Evolutionary conservation across 2,113 vertebrate species (phyloP).

Genomic region (Toxostoma redivivum): DNA sequence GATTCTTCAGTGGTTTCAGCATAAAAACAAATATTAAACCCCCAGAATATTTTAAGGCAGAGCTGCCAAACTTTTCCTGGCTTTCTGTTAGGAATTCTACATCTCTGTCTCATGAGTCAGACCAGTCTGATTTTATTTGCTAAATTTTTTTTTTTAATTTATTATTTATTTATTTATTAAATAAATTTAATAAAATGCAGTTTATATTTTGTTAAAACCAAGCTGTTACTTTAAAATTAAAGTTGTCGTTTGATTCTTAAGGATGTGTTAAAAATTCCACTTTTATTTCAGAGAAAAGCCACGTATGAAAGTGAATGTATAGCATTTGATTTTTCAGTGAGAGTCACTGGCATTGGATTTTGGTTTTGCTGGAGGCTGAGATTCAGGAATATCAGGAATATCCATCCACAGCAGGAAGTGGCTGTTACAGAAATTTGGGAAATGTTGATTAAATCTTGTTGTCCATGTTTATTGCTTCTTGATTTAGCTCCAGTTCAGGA

Average conservation of each 20-base stretch:
- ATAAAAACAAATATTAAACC: neutral
- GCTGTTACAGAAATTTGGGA: neutral
- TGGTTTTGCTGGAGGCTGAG: neutral
- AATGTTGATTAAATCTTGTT: fast-evolving
- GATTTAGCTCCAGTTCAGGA: neutral
- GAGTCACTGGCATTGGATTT: neutral
- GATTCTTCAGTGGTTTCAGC: neutral
- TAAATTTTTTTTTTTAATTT: no score
- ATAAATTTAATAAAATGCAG: neutral
- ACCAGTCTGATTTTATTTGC: no score
- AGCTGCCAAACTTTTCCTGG: neutral
- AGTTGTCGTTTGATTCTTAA: neutral
- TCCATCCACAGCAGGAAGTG: neutral
- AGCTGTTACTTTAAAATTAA: neutral
- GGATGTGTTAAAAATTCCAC: neutral
- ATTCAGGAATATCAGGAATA: neutral
- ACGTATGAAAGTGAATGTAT: fast-evolving
- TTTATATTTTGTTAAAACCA: neutral
- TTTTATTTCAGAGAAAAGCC: neutral
- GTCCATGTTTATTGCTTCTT: neutral
- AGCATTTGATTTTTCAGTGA: neutral
- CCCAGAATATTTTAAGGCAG: neutral
- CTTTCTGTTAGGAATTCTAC: neutral
- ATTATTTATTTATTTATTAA: no score
- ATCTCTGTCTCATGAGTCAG: neutral